Percentiles rank a stretch among this genome's conserved stretches.
Evolutionary conservation across 2,113 vertebrate species (phyloP).

Genomic region (Indicator indicator): DNA sequence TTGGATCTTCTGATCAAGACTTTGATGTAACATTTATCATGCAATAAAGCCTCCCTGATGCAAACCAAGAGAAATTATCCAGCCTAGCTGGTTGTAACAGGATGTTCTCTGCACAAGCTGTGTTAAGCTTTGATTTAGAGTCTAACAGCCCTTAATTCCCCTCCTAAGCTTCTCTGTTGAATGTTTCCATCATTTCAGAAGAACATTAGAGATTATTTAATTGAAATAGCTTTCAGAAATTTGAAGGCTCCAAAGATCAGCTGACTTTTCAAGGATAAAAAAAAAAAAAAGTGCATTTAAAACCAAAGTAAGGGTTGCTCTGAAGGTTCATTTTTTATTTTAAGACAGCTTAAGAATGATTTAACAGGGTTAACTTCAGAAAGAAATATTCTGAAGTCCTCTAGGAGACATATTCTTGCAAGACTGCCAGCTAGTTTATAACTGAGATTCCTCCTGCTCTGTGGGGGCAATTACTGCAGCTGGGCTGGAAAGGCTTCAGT

Average conservation of each 20-base stretch:
- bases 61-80: neutral
- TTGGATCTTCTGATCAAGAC: neutral
- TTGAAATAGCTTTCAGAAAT: neutral
- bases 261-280: neutral
- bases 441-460: slow-evolving; percentile 49
- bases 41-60: neutral
- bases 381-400: slow-evolving; percentile 57
- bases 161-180: neutral
- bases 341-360: slow-evolving; percentile 54
- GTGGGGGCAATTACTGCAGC: slow-evolving; percentile 64
- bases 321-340: slow-evolving; percentile 41
- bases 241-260: neutral
- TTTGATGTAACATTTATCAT: neutral
- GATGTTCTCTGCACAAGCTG: neutral
- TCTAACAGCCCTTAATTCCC: neutral
- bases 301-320: slow-evolving; percentile 35
- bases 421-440: slow-evolving; percentile 60
- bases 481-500: slow-evolving; percentile 31
- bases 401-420: slow-evolving; percentile 59
- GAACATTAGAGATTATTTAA: slow-evolving; percentile 14
- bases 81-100: neutral
- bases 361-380: slow-evolving; percentile 63
- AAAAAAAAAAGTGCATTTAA: slow-evolving; percentile 8
- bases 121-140: neutral
- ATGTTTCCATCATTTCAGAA: slow-evolving; percentile 4